Percentiles rank a stretch among this genome's conserved stretches.
phyloP scores from a whole-genome alignment of 92 coral and sea anemone species.

The Heliopora coerulea region DNA sequence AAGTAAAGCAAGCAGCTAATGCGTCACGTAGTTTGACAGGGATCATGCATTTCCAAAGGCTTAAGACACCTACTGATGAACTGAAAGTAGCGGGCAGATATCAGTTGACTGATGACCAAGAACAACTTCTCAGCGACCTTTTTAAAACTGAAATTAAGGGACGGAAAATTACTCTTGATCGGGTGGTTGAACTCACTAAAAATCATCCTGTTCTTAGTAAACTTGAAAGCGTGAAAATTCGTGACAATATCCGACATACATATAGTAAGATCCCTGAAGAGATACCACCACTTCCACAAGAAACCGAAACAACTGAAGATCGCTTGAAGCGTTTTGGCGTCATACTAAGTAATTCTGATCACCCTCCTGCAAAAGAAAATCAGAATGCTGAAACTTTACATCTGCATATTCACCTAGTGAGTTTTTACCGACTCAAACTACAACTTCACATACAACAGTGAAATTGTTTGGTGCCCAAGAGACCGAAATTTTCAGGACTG shows the following conservation, averaged over 20 bases:
- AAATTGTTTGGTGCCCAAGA: background rate
- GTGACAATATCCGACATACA: constrained; percentile 7
- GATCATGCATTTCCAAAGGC: constrained; percentile 25
- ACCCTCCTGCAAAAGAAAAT: background rate
- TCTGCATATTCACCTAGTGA: constrained; percentile 18
- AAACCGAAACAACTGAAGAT: constrained; percentile 20
- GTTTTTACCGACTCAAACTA: background rate
- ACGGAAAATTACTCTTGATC: background rate
- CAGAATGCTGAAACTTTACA: background rate
- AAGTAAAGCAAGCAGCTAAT: constrained; percentile 43
- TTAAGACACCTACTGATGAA: background rate
- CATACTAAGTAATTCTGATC: background rate
- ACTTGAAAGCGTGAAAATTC: background rate
- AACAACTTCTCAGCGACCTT: constrained; percentile 8
- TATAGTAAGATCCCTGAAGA: constrained; percentile 31
- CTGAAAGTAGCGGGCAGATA: constrained; percentile 12
- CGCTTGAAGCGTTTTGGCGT: constrained; percentile 25
- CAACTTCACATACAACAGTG: background rate
- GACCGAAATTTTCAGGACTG: background rate
- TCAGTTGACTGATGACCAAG: constrained; percentile 31
- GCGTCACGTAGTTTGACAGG: constrained; percentile 44
- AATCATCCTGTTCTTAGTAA: constrained; percentile 7
- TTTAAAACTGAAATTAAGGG: constrained; percentile 31
- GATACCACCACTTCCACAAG: constrained; percentile 26
- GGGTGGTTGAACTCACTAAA: constrained; percentile 1